A percentile compares a stretch with the other conserved stretches of the same genome.
These are phyloP conservation scores for Trichosurus vulpecula DNA, from an alignment of 2,797 vertebrate species.

Conservation along the genomic window DNA sequence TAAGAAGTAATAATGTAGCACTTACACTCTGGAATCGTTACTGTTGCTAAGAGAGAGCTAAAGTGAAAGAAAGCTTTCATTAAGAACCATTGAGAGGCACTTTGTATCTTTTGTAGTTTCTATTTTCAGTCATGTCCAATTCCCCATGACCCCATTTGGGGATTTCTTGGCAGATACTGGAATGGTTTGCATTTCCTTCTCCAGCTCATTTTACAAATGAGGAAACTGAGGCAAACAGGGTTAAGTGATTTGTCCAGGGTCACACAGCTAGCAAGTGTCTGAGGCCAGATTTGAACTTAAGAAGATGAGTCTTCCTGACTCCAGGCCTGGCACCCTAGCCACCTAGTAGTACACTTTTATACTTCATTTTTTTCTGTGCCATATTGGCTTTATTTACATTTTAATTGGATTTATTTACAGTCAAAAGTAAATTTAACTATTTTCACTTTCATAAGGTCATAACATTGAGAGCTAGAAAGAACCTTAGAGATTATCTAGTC, in stretches of 20 bases:
- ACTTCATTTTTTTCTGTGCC: not conserved
- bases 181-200: not conserved
- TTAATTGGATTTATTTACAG: not conserved
- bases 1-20: not conserved
- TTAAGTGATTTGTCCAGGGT: not conserved
- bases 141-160: not conserved
- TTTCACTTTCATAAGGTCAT: not conserved
- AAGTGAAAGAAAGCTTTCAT: not conserved
- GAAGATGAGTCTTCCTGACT: not conserved
- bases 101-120: not conserved
- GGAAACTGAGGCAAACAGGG: not conserved
- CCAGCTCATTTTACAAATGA: not conserved
- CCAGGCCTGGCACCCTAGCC: not conserved
- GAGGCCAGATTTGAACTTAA: not conserved
- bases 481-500: not conserved
- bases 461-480: not conserved
- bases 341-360: not conserved
- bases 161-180: not conserved
- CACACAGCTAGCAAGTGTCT: not conserved
- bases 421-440: not conserved
- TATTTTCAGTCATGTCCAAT: not conserved
- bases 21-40: slow-evolving; percentile 17
- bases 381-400: too few relatives aligned
- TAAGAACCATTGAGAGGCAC: not conserved
- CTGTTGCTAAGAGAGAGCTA: not conserved